These are phyloP conservation scores for Drosophila crucigera DNA, from an alignment of 2,888 invertebrate species.

Conservation along the genomic window DNA sequence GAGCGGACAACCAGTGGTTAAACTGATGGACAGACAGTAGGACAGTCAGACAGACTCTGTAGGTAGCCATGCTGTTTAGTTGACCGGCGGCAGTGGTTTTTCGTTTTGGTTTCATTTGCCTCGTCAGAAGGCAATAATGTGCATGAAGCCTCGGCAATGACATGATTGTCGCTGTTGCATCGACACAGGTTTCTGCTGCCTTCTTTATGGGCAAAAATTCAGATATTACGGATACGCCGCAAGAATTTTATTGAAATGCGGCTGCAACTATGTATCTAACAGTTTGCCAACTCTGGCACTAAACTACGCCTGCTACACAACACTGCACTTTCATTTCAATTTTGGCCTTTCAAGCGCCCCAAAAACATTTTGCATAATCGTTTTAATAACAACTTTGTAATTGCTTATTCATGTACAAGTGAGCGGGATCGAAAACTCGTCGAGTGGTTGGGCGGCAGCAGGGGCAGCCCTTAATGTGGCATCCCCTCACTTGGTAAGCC, in stretches of 20 bases:
- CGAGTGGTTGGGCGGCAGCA: conserved; percentile 1
- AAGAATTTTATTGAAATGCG: conserved; percentile 37
- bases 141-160: not conserved
- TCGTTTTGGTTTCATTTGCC: conserved; percentile 37
- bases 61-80: conserved; percentile 23
- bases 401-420: conserved; percentile 80
- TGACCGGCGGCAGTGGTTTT: conserved; percentile 36
- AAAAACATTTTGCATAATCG: conserved; percentile 74
- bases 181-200: not conserved
- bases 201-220: not conserved
- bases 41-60: not conserved
- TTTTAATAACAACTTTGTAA: conserved; percentile 81
- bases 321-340: conserved; percentile 62
- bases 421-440: conserved; percentile 36
- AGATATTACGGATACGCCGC: conserved; percentile 13
- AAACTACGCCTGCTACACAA: conserved; percentile 24
- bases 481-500: conserved; percentile 16
- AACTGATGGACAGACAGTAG: not conserved
- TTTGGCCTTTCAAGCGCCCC: conserved; percentile 37
- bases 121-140: conserved; percentile 6
- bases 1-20: conserved; percentile 28
- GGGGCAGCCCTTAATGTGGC: conserved; percentile 14
- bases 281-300: conserved; percentile 7
- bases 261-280: conserved; percentile 13
- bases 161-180: not conserved